Evolutionary conservation across 2,797 vertebrate genomes (phyloP), one percentile per base, ranked within the genome.

Genomic region (Microctenopoma lineatum): DNA sequence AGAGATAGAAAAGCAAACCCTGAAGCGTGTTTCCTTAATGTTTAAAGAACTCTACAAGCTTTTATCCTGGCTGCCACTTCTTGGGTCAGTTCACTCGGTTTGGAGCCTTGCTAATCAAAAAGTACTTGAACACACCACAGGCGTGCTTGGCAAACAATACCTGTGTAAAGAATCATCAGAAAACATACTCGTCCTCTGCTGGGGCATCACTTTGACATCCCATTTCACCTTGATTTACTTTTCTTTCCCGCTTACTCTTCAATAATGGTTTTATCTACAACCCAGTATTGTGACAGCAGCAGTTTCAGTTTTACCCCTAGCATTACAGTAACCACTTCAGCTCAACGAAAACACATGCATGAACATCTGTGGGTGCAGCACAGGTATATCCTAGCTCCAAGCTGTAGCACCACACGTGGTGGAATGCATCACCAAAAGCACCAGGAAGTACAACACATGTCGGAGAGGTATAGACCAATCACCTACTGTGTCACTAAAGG

Each of bases 81-180:
- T 59, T 72, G 75, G 72, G 65, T 77, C 62, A 73, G 18, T 73
- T 71, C 53, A 34, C 66, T 64, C 34, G 39, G 62, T 87, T 66
- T 70, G 66, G 54, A 71, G 70, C 46, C 39, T 75, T n/a, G 12
- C 34, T 66, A 77, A 77, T 84, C 39, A 75, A 70, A 72, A 60
- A 58, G 55, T 39, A 64, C 57, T 79, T 58, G 4, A 58, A 70
- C n/a, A 1, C 46, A 71, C 62, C 42, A 2, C 15, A 54, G 71
- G 66, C 69, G 54, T 44, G 27, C 50, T 69, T 59, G 7, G 58
- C 47, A 83, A 81, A 78, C 78, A 80, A 76, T 70, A 60, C 65
- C 34, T 53, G 68, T 10, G 41, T 57, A 77, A 81, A 80, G 46
- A 80, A 70, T 75, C 65, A 72, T 70, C 63, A 78, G 9, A 65